Evolutionary conservation across 2,888 invertebrate species (phyloP).

Genomic region (Lasioglossum malachurum): DNA sequence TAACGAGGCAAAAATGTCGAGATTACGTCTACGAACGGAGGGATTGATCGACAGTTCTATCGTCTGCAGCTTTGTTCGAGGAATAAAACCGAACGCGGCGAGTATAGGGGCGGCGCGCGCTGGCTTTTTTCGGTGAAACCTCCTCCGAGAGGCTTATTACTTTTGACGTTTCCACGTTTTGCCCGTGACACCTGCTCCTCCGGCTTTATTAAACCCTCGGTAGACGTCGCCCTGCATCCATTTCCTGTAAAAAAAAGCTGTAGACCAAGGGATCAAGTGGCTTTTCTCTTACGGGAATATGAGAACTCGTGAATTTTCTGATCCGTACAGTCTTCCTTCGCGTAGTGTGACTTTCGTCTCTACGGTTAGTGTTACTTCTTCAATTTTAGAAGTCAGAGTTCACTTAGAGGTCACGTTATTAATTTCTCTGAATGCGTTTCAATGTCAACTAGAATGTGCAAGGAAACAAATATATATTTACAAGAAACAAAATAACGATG

Average conservation of each 20-base stretch:
- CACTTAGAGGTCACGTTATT: too few relatives aligned
- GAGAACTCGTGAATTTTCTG: not conserved
- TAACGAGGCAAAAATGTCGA: slow-evolving; percentile 67
- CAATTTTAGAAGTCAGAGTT: too few relatives aligned
- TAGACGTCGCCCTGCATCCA: slow-evolving; percentile 20
- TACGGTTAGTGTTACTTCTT: too few relatives aligned
- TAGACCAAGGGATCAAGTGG: not conserved
- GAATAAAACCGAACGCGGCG: slow-evolving; percentile 36
- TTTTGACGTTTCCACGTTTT: slow-evolving; percentile 51
- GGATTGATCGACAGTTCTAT: slow-evolving; percentile 62
- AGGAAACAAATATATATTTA: too few relatives aligned
- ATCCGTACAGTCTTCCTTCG: too few relatives aligned
- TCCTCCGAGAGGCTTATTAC: slow-evolving; percentile 26
- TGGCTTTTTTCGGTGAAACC: slow-evolving; percentile 25
- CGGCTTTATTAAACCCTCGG: slow-evolving; percentile 52
- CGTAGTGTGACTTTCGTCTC: too few relatives aligned
- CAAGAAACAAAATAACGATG: too few relatives aligned
- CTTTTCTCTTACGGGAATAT: not conserved
- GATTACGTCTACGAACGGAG: slow-evolving; percentile 53
- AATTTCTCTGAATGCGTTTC: too few relatives aligned
- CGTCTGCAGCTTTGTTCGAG: slow-evolving; percentile 54
- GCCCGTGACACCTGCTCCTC: slow-evolving; percentile 55
- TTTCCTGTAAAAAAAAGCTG: slow-evolving; percentile 35
- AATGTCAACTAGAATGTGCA: too few relatives aligned
- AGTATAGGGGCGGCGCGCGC: not conserved